Evolutionary conservation across 2,113 vertebrate species (phyloP).

Genomic region (Hirundichthys speculiger): DNA sequence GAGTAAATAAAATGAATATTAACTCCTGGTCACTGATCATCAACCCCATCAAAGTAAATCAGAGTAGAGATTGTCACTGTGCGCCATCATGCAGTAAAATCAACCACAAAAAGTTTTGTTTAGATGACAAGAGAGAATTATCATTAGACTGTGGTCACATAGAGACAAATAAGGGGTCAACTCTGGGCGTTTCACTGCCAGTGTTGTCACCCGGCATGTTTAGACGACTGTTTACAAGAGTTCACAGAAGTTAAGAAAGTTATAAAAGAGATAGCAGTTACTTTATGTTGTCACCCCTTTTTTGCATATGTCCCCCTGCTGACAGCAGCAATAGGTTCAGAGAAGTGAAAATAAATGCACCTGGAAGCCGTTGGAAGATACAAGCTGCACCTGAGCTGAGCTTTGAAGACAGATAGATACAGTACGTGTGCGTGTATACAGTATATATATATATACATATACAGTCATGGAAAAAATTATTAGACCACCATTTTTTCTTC

Average conservation of each 20-base stretch:
- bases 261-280: no score
- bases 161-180: slow-evolving; percentile 31
- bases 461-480: no score
- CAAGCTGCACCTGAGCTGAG: no score
- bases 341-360: no score
- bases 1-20: neutral
- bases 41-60: slow-evolving; percentile 16
- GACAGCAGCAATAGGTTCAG: no score
- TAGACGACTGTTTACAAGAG: slow-evolving; percentile 37
- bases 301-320: slow-evolving; percentile 24
- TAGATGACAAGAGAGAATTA: slow-evolving; percentile 16
- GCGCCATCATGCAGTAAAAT: slow-evolving; percentile 5
- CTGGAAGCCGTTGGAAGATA: no score
- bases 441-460: no score
- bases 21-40: slow-evolving; percentile 25
- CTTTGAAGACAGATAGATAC: no score
- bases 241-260: slow-evolving; percentile 21
- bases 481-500: no score
- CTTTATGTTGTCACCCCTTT: no score
- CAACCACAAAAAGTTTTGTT: neutral
- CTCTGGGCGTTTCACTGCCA: slow-evolving; percentile 15
- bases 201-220: slow-evolving; percentile 11
- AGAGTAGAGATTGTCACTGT: slow-evolving; percentile 17
- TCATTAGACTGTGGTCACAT: slow-evolving; percentile 9
- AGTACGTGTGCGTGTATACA: no score